A percentile compares a stretch with the other conserved stretches of the same genome.
Evolutionary conservation across 2,113 vertebrate genomes (phyloP).

Genomic region (Syngnathus scovelli): DNA sequence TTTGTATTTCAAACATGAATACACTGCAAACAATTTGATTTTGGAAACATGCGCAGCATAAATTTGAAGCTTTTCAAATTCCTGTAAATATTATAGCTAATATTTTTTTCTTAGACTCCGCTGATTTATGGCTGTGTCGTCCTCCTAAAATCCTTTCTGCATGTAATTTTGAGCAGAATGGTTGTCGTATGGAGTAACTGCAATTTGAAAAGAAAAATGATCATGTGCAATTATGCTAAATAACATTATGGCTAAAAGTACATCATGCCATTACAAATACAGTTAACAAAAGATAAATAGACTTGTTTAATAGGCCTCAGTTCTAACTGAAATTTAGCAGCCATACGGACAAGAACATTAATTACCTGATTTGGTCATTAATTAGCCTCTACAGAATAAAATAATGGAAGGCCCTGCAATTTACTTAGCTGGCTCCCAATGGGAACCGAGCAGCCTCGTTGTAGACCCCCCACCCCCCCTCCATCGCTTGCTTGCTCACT

Average conservation of each 20-base stretch:
- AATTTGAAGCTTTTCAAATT: neutral
- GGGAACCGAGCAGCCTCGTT: constrained; percentile 34
- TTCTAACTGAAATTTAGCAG: too few relatives aligned
- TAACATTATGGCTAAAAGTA: too few relatives aligned
- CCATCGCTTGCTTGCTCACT: constrained; percentile 14
- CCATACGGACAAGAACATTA: too few relatives aligned
- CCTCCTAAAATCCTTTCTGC: constrained; percentile 30
- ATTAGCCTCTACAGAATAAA: constrained; percentile 23
- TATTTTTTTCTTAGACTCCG: neutral
- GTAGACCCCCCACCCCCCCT: constrained; percentile 14
- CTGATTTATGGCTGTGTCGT: neutral
- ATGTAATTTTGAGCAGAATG: constrained; percentile 54
- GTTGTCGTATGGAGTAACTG: constrained; percentile 49
- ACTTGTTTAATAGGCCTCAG: neutral
- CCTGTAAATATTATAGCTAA: neutral
- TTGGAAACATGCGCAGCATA: neutral
- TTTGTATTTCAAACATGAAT: too few relatives aligned
- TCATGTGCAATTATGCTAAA: too few relatives aligned
- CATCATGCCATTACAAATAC: too few relatives aligned
- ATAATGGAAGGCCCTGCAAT: constrained; percentile 27
- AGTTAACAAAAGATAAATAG: neutral
- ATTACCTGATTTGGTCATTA: constrained; percentile 8
- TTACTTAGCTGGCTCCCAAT: constrained; percentile 41
- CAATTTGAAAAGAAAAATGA: too few relatives aligned
- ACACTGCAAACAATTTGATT: neutral